phyloP scores from a whole-genome alignment of 2,797 vertebrate genomes.

The Ceryle rudis region DNA sequence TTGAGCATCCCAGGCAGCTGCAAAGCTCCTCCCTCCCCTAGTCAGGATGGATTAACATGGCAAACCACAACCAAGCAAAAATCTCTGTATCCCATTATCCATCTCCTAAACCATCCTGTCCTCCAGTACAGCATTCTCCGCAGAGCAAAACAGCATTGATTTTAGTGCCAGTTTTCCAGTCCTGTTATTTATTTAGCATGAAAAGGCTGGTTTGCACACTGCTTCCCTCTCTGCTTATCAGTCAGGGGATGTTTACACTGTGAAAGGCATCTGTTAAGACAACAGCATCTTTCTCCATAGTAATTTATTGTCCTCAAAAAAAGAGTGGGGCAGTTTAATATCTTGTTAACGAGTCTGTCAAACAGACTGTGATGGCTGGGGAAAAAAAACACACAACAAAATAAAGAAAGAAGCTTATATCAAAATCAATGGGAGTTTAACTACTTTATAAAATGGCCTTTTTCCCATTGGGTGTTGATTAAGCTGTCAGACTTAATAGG shows the following conservation, averaged over 20 bases:
- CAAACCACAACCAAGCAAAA: conserved; percentile 3
- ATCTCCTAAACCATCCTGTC: conserved; percentile 2
- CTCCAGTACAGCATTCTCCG: neutral
- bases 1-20: fast-evolving
- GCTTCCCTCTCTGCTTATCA: conserved; percentile 49
- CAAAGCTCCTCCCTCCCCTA: neutral
- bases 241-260: conserved; percentile 54
- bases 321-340: conserved; percentile 49
- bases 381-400: conserved; percentile 4
- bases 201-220: conserved; percentile 21
- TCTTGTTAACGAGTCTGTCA: conserved; percentile 67
- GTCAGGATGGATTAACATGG: neutral
- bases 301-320: conserved; percentile 52
- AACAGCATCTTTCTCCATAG: conserved; percentile 28
- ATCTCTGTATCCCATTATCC: neutral
- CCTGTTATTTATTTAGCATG: conserved; percentile 38
- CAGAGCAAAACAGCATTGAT: conserved; percentile 16
- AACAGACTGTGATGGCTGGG: conserved; percentile 27
- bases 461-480: conserved; percentile 66
- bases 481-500: conserved; percentile 73
- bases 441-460: conserved; percentile 41
- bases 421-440: conserved; percentile 69
- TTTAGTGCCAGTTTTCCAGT: conserved; percentile 13
- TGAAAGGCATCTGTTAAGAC: conserved; percentile 57
- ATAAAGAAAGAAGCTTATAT: conserved; percentile 62